Conservation (phyloP, 2,888 invertebrate species). For the Cataglyphis cursor region DNA sequence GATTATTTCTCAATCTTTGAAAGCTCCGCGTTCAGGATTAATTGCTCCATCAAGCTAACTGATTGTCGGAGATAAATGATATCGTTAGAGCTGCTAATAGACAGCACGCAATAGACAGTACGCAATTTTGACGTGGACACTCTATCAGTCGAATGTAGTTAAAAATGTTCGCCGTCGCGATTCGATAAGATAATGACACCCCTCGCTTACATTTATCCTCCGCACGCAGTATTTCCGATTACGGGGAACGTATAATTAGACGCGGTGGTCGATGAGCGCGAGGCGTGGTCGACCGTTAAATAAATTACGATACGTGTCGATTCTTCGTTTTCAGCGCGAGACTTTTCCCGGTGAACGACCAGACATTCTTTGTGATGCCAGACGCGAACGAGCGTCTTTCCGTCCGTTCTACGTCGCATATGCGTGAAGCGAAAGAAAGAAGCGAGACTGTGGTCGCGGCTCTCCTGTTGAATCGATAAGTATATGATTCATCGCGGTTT, state of each 20-base stretch:
- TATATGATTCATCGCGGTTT: constrained; percentile 83
- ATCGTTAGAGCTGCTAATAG: constrained; percentile 43
- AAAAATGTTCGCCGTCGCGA: constrained; percentile 7
- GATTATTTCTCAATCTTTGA: constrained; percentile 11
- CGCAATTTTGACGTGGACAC: constrained; percentile 1
- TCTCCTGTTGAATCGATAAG: constrained; percentile 83
- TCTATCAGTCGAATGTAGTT: constrained; percentile 15
- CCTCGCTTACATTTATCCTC: constrained; percentile 20
- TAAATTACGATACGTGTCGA: constrained; percentile 51
- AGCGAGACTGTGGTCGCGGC: constrained; percentile 59
- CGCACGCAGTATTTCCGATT: constrained; percentile 41
- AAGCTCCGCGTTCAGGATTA: not conserved
- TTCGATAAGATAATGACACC: constrained; percentile 29
- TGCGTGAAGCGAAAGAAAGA: constrained; percentile 58
- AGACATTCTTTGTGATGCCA: constrained; percentile 75
- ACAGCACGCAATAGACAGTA: constrained; percentile 7
- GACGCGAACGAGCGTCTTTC: constrained; percentile 76
- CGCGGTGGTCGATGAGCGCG: constrained; percentile 21
- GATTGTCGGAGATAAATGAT: constrained; percentile 43
- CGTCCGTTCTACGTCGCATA: constrained; percentile 60
- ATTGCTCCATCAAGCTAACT: constrained; percentile 19
- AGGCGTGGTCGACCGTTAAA: constrained; percentile 48
- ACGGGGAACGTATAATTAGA: constrained; percentile 43
- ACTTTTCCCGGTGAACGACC: constrained; percentile 38
- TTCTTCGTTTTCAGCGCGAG: constrained; percentile 48